Evolutionary conservation across 2,113 vertebrate species (phyloP), one percentile per base, ranked within the genome.

Genomic region (Hystrix cristata): DNA sequence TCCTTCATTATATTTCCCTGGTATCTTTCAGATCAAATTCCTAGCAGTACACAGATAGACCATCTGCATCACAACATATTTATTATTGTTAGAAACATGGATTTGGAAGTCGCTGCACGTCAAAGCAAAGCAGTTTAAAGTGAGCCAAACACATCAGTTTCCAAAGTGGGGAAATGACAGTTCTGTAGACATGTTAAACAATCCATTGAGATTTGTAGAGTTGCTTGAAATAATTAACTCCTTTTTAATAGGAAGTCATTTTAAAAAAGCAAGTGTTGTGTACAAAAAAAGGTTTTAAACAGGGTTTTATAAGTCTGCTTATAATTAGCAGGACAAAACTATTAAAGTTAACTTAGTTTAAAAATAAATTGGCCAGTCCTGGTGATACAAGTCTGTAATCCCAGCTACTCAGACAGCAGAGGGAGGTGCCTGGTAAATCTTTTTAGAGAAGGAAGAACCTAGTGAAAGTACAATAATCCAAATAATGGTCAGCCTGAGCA

Each of bases 51-150:
- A 31, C 23, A 79, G 16, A 38, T n/a, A n/a, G 10, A n/a, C 19
- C 31, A 55, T 86, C 51, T 64, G 51, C 16, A 57, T 27, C 31
- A 38, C 6, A 84, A 65, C 5, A 18, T 60, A 86, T 84, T 90
- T 93, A 82, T 71, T 93, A 46, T 9, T 38, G 71, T 83, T 51
- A 21, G 74, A 69, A 76, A 84, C 14, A 60, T 48, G 6, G 90
- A 31, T 27, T 9, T 94, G 60, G 57, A 87, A 86, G 86, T 38
- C 92, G 51, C 29, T 82, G 25, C 21, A 5, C 19, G 51, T 93
- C 12, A 84, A 51, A 78, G 79, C 15, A 69, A 97, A 95, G 64
- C 18, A 86, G 59, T 95, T 97, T 87, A 91, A 38, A 88, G 15
- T 91, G 65, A 91, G 93, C 72, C 72, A 71, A 93, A 87, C 31